These are phyloP conservation scores for Drosophila quadrilineata DNA, from an alignment of 1,140 invertebrate genomes.

Conservation along the genomic window DNA sequence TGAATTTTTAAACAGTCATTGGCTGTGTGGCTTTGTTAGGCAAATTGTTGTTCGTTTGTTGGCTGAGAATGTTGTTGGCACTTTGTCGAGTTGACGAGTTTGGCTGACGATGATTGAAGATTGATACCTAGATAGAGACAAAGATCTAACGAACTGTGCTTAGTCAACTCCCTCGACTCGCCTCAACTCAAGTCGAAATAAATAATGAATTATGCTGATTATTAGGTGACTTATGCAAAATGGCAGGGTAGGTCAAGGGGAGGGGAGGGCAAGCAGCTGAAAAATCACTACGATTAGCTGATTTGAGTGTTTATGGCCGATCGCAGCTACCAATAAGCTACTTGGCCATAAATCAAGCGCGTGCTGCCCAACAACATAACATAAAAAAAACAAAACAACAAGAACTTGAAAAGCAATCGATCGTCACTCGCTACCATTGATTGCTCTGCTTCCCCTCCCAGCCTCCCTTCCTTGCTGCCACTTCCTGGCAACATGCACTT, in stretches of 20 bases:
- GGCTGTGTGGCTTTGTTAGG: slow-evolving; percentile 57
- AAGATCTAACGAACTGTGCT: slow-evolving; percentile 59
- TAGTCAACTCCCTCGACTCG: slow-evolving; percentile 10
- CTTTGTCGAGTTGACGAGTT: slow-evolving; percentile 60
- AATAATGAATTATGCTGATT: slow-evolving; percentile 77
- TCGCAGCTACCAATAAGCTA: slow-evolving; percentile 31
- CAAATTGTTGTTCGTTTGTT: slow-evolving; percentile 39
- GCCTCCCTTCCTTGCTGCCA: background rate
- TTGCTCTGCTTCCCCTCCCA: background rate
- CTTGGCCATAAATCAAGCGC: slow-evolving; percentile 48
- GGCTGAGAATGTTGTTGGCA: slow-evolving; percentile 48
- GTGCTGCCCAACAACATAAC: slow-evolving; percentile 27
- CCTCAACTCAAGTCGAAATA: slow-evolving; percentile 30
- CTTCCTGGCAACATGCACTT: too few species aligned
- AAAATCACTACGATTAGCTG: slow-evolving; percentile 68
- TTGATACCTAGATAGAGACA: slow-evolving; percentile 37
- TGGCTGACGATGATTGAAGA: slow-evolving; percentile 39
- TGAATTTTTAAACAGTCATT: slow-evolving; percentile 80
- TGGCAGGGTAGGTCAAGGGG: too few species aligned
- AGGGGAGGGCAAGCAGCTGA: slow-evolving; percentile 37
- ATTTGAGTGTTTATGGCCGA: slow-evolving; percentile 47
- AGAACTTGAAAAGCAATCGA: background rate
- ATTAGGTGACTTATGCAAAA: slow-evolving; percentile 74
- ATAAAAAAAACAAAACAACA: too few species aligned
- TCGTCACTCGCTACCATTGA: background rate